Base-by-base conservation (phyloP, 2,113 vertebrate species). In the Empidonax alnorum region DNA sequence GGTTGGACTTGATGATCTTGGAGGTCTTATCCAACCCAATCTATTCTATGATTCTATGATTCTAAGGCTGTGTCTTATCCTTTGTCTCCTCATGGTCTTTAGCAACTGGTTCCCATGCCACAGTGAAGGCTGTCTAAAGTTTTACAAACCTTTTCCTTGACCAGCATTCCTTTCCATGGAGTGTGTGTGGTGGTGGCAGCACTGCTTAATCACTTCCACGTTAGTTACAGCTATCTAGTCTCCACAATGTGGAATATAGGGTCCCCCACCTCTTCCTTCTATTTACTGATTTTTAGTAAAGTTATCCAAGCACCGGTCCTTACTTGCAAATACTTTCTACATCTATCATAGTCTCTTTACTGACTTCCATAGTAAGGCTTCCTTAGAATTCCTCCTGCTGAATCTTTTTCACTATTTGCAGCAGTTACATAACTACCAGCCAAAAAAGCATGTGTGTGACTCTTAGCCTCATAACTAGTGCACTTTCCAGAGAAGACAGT, bases 231-330 rank as follows among this genome's bases (percentile, higher is more conserved):
- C 42, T 62, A 3, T 10, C 31, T 37, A 3, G 28, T 16, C 71
- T 75, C 37, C 46, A 9, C 1, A 1, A 20, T 42, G 13, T 25
- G 39, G 14, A 59, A 49, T 53, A 25, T 2, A 30, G 17, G 1
- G 2, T 46, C 28, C 72, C 50, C 18, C 7, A 49, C 30, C 3
- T 88, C 69, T 85, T 49, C 31, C 0, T 0, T 37, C 2, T 16
- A 14, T 17, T n/a, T 30, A 66, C 10, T 31, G 39, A 63, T 46
- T 62, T 83, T 62, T 33, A 55, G 52, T n/a, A 67, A 55, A 17
- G 42, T 35, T 21, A 62, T 27, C 21, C 16, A 49, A 96, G 66
- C 24, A 12, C 30, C 22, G 35, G 10, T n/a, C 63, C 72, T 46
- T 53, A 69, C 23, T 61, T 74, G 6, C 37, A 74, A 67, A 61